Conservation (phyloP, 2,113 vertebrate species). For the Pelmatolapia mariae region DNA sequence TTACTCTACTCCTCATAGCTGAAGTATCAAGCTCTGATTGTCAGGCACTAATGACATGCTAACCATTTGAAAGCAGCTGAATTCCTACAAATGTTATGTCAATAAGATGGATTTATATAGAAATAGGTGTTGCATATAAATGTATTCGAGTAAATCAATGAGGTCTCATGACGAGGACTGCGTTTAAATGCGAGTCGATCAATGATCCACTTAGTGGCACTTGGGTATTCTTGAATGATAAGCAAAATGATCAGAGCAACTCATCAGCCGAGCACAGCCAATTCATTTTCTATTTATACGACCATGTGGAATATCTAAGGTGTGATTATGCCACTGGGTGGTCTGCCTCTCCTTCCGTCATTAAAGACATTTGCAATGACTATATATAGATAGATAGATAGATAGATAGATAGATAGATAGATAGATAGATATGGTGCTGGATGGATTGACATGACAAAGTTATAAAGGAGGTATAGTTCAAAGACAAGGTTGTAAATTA, state of each 20-base stretch:
- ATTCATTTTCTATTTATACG: slow-evolving; percentile 57
- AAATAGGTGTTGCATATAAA: slow-evolving; percentile 35
- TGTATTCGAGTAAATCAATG: slow-evolving; percentile 43
- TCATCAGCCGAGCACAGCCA: slow-evolving; percentile 21
- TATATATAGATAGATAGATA: neutral
- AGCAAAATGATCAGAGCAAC: slow-evolving; percentile 37
- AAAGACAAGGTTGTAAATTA: slow-evolving; percentile 50
- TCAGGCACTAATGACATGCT: slow-evolving; percentile 40
- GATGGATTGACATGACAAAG: slow-evolving; percentile 35
- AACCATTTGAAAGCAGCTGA: slow-evolving; percentile 35
- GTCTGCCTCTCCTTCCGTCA: slow-evolving; percentile 22
- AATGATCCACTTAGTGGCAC: slow-evolving; percentile 24
- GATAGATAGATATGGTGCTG: neutral
- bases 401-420: neutral
- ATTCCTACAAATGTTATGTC: slow-evolving; percentile 60
- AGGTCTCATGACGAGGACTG: slow-evolving; percentile 16
- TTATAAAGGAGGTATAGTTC: slow-evolving; percentile 34
- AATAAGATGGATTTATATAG: slow-evolving; percentile 46
- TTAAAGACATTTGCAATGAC: slow-evolving; percentile 36
- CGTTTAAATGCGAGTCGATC: slow-evolving; percentile 43
- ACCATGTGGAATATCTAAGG: slow-evolving; percentile 31
- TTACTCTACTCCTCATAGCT: neutral
- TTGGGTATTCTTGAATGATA: slow-evolving; percentile 43
- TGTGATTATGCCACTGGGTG: slow-evolving; percentile 53
- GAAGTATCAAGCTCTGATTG: slow-evolving; percentile 23